Percentiles rank a stretch among this genome's conserved stretches.
phyloP scores from a whole-genome alignment of 2,113 vertebrate genomes.

The Mobula birostris region DNA sequence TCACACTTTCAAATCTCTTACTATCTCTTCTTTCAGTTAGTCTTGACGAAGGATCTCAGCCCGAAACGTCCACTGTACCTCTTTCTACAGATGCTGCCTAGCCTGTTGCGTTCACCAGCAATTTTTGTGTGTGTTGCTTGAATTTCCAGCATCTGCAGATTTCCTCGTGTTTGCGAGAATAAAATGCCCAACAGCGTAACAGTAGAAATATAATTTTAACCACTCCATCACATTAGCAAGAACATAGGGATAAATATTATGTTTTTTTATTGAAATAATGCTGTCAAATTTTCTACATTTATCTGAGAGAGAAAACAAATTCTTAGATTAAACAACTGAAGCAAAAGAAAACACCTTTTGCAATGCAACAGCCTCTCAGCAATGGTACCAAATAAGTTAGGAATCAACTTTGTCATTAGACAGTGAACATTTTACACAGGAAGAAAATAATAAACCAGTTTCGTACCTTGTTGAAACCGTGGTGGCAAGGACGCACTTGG shows the following conservation, averaged over 20 bases:
- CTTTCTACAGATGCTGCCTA: too few relatives aligned
- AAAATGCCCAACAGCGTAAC: too few relatives aligned
- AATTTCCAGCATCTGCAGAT: too few relatives aligned
- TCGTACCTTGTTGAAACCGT: constrained; percentile 57
- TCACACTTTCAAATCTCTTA: too few relatives aligned
- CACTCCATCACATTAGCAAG: background rate
- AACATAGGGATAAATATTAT: background rate
- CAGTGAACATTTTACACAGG: background rate
- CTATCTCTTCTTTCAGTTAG: too few relatives aligned
- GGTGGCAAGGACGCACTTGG: constrained; percentile 55
- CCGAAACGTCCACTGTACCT: too few relatives aligned
- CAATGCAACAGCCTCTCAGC: background rate
- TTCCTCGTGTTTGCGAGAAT: too few relatives aligned
- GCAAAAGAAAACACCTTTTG: background rate
- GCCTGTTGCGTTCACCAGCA: too few relatives aligned
- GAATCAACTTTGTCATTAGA: background rate
- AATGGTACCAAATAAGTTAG: background rate
- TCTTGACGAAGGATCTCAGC: too few relatives aligned
- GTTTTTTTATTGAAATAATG: background rate
- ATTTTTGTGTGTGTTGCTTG: too few relatives aligned
- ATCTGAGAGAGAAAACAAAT: background rate
- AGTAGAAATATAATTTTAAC: too few relatives aligned
- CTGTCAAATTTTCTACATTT: background rate
- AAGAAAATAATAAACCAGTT: background rate
- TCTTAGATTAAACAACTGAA: background rate